Percentiles rank a stretch among this genome's conserved stretches.
These are phyloP conservation scores for Salvelinus namaycush DNA, from an alignment of 2,113 vertebrate genomes.

Conservation along the genomic window DNA sequence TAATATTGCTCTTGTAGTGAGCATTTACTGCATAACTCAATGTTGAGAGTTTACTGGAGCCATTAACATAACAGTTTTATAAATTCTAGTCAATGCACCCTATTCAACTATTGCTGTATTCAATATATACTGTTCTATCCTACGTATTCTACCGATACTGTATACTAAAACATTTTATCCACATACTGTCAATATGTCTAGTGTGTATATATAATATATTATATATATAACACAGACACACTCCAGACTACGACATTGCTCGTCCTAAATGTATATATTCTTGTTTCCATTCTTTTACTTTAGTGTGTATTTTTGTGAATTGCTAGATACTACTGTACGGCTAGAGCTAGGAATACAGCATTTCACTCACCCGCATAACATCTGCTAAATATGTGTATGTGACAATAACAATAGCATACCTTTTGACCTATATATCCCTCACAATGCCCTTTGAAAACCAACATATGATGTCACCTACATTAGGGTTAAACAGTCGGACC, in stretches of 20 bases:
- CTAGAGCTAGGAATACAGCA: too few species aligned
- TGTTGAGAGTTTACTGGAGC: constrained; percentile 2
- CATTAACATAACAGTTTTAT: constrained; percentile 31
- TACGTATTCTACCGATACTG: too few species aligned
- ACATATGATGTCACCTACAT: constrained; percentile 23
- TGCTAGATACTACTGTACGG: too few species aligned
- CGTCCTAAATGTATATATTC: too few species aligned
- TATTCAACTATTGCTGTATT: too few species aligned
- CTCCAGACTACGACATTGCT: constrained; percentile 1
- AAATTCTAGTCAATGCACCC: too few species aligned
- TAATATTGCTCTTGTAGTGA: constrained; percentile 47
- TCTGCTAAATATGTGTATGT: background rate
- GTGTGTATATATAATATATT: constrained; percentile 2
- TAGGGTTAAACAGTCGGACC: constrained; percentile 39
- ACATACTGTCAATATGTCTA: too few species aligned
- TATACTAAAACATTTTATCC: constrained; percentile 15
- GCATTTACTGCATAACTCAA: constrained; percentile 31
- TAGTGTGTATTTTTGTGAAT: too few species aligned
- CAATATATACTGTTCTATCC: too few species aligned
- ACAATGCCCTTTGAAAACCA: background rate
- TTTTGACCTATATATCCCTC: background rate
- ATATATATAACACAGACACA: constrained; percentile 18
- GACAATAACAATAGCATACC: background rate
- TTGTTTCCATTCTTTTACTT: too few species aligned
- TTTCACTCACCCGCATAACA: too few species aligned